Base-by-base conservation (phyloP, 1,140 invertebrate genomes). In the Globodera ellingtonae region DNA sequence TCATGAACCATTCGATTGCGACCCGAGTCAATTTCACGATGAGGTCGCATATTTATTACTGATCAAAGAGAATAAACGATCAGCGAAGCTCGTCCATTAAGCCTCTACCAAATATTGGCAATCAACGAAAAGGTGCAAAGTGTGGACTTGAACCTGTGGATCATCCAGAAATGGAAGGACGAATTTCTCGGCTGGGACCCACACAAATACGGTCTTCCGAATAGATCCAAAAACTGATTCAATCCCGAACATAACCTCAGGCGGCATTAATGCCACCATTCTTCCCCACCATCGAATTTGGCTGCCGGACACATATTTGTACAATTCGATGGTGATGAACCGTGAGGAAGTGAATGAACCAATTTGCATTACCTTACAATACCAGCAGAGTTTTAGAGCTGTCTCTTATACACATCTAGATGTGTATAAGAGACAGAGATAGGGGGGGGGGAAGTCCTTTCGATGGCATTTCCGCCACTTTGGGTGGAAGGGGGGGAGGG, bases 261-360 rank as follows among this genome's bases (percentile, higher is more conserved):
- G 86, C n/a, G 78, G 78, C 72, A 88, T 88, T 44, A 88, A 88
- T 73, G 80, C 81, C 15, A 88, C 87, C 10, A 88, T 88, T 69
- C 78, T 88, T 18, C 88, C 87, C 56, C 87, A 85, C 72, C 73
- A 85, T n/a, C 82, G 76, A 5, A 89, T 88, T 71, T 88, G 87
- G 84, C 56, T 81, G 72, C 80, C 80, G 15, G 73, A 82, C 44
- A 84, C 78, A 8, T 88, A 89, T 81, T 66, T 88, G 18, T 88
- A 89, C 74, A 88, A 88, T 70, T 86, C 84, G 72, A 84, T 89
- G n/a, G 87, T 89, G 21, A 89, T 89, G 87, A 89, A 89, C 81
- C 78, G 87, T 44, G 87, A 89, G 75, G 87, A 89, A 62, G 56
- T 62, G 56, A 62, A 1, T 15, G 18, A 62, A 62, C 3, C 3